A percentile compares a stretch with the other conserved stretches of the same genome.
Conservation (phyloP, 2,797 vertebrate genomes). For the Pangasius krempfi region DNA sequence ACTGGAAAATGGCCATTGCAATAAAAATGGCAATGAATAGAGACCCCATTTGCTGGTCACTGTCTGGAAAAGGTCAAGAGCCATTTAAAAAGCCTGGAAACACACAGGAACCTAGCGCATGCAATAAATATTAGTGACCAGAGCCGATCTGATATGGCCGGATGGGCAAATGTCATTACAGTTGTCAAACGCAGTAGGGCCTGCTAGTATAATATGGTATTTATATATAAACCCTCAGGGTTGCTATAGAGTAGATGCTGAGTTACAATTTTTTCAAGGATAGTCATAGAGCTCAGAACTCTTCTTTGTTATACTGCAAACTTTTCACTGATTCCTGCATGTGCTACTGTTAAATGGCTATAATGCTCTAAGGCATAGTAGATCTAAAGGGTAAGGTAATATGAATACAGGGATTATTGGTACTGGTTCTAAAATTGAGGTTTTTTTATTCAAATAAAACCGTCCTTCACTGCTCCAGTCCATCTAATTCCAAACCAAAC, state of each 20-base stretch:
- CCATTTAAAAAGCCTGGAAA: conserved; percentile 63
- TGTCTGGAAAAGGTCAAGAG: conserved; percentile 70
- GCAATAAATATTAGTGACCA: conserved; percentile 68
- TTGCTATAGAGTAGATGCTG: conserved; percentile 34
- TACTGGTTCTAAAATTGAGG: background rate
- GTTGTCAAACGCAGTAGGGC: conserved; percentile 61
- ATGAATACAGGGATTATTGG: background rate
- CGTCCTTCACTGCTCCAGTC: background rate
- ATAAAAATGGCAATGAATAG: conserved; percentile 66
- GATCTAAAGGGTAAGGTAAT: conserved; percentile 27
- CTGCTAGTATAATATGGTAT: conserved; percentile 53
- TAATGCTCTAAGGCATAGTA: conserved; percentile 24
- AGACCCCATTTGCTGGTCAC: conserved; percentile 60
- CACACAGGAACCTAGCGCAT: conserved; percentile 57
- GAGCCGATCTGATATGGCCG: conserved; percentile 58
- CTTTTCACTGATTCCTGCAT: conserved; percentile 40
- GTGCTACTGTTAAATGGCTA: background rate
- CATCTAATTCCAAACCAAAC: background rate
- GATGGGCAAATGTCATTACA: conserved; percentile 70
- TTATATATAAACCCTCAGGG: conserved; percentile 54
- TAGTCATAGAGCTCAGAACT: conserved; percentile 42
- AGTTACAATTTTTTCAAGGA: conserved; percentile 52
- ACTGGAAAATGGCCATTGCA: conserved; percentile 60
- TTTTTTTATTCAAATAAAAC: background rate
- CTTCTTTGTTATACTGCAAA: conserved; percentile 32